Evolutionary conservation across 2,888 invertebrate genomes (phyloP).

Genomic region (Aphidoletes aphidimyza): DNA sequence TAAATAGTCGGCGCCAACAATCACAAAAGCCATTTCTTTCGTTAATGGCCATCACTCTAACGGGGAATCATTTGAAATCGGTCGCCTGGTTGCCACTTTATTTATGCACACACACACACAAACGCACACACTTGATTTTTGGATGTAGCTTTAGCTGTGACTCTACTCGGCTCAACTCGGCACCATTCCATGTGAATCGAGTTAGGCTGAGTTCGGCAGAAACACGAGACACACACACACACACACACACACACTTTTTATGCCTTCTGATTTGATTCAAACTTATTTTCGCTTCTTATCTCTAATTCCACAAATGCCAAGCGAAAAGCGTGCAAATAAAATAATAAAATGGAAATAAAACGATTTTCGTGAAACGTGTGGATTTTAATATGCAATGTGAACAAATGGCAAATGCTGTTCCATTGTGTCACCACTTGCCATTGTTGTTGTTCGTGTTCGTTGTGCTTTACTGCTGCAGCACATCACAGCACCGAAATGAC

Average conservation of each 20-base stretch:
- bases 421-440: too few species aligned
- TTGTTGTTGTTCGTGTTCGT: too few species aligned
- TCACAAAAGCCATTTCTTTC: constrained; percentile 36
- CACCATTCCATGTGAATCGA: too few species aligned
- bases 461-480: neutral
- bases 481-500: neutral
- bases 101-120: too few species aligned
- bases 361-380: constrained; percentile 23
- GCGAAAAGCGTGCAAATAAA: constrained; percentile 8
- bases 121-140: constrained; percentile 37
- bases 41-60: constrained; percentile 37
- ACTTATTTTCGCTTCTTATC: constrained; percentile 34
- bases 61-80: constrained; percentile 21
- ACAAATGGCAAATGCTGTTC: neutral
- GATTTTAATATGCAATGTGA: constrained; percentile 44
- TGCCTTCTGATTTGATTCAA: constrained; percentile 5
- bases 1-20: constrained; percentile 35
- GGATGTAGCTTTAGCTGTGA: neutral
- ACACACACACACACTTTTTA: too few species aligned
- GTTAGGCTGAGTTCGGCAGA: too few species aligned
- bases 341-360: constrained; percentile 44
- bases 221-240: too few species aligned
- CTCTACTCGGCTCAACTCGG: neutral
- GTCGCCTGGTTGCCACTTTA: neutral
- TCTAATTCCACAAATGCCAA: constrained; percentile 9